Evolutionary conservation across 2,888 invertebrate genomes (phyloP).

Genomic region (Hesperia comma): DNA sequence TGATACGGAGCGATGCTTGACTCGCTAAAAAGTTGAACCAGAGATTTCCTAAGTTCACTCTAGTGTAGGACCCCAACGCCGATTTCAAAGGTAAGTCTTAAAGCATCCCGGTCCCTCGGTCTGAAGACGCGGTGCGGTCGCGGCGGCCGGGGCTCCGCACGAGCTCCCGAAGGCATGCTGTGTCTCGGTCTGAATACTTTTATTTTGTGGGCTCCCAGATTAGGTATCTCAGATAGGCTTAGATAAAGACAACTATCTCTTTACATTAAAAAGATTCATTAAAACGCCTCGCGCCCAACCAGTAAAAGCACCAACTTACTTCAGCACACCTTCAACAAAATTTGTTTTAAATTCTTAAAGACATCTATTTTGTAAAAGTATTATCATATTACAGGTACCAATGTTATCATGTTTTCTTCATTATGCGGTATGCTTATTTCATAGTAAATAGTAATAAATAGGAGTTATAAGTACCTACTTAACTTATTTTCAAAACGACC

Average conservation of each 20-base stretch:
- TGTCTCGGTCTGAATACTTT: conserved; percentile 4
- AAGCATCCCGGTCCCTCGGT: not conserved
- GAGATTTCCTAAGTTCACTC: conserved; percentile 36
- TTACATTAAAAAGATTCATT: conserved; percentile 6
- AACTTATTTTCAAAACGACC: too few species aligned
- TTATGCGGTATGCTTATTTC: too few species aligned
- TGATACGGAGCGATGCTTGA: conserved; percentile 46
- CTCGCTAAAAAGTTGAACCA: conserved; percentile 36
- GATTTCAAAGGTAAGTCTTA: conserved; percentile 36
- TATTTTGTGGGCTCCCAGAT: conserved; percentile 28
- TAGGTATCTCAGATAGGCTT: conserved; percentile 33
- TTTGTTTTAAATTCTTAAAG: too few species aligned
- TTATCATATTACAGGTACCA: too few species aligned
- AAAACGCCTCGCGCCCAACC: not conserved
- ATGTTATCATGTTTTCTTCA: too few species aligned
- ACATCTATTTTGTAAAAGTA: too few species aligned
- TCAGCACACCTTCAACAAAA: too few species aligned
- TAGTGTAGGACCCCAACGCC: not conserved
- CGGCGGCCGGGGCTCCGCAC: not conserved
- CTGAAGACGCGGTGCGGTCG: not conserved
- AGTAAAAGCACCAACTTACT: too few species aligned
- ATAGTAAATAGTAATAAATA: too few species aligned
- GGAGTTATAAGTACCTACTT: too few species aligned
- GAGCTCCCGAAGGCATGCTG: conserved; percentile 2
- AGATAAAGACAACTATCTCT: conserved; percentile 35